phyloP scores from a whole-genome alignment of 1,140 invertebrate genomes.

The Drosophila littoralis region DNA sequence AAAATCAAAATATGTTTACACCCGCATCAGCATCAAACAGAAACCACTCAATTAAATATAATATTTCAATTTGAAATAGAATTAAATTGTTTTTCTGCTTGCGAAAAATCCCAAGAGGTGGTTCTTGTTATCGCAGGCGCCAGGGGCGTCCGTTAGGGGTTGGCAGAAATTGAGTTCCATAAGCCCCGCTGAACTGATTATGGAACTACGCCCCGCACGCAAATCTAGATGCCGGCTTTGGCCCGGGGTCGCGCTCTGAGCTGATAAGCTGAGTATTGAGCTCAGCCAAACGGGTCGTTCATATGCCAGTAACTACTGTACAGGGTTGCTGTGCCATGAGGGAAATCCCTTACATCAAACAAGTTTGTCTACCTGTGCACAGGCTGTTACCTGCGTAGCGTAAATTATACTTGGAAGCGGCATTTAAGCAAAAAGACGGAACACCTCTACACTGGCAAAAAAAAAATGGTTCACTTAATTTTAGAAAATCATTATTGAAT shows the following conservation, averaged over 20 bases:
- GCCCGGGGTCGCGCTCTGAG: slow-evolving; percentile 1
- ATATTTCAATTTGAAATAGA: slow-evolving; percentile 2
- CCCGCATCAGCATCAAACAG: neutral
- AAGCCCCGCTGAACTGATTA: neutral
- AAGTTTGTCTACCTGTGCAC: neutral
- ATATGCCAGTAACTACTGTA: neutral
- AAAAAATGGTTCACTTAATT: too few relatives aligned
- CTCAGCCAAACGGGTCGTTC: neutral
- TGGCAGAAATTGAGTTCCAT: neutral
- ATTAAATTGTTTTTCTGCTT: neutral
- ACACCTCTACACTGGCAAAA: slow-evolving; percentile 7
- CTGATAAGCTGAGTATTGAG: slow-evolving; percentile 18
- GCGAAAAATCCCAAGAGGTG: neutral
- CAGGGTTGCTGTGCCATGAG: neutral
- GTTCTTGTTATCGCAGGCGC: neutral
- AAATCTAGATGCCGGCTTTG: neutral
- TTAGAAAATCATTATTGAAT: too few relatives aligned
- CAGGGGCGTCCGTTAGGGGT: neutral
- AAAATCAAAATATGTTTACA: neutral
- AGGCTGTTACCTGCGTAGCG: neutral
- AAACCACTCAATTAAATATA: neutral
- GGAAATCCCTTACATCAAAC: neutral
- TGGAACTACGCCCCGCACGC: slow-evolving; percentile 4
- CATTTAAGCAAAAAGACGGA: neutral
- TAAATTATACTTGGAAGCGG: neutral